phyloP scores from a whole-genome alignment of 23 tunicate genomes.

The Trididemnum miniatum region DNA sequence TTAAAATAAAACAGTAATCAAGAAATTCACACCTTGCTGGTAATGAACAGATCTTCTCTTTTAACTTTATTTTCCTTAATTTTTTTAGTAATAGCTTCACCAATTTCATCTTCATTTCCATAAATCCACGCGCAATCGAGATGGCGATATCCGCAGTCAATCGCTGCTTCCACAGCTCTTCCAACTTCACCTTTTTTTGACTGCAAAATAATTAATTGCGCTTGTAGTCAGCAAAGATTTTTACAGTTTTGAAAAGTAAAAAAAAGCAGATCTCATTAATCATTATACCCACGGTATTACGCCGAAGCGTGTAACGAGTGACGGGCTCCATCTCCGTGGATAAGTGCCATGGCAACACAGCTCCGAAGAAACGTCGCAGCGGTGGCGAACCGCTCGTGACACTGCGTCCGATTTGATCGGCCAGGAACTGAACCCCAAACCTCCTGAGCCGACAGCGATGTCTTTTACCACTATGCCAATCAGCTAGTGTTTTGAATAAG shows the following conservation, averaged over 20 bases:
- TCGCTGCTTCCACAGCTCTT: slow-evolving; percentile 59
- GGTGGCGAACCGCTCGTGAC: background rate
- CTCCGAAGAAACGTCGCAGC: background rate
- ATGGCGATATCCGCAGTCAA: slow-evolving; percentile 75
- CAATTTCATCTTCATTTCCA: slow-evolving; percentile 66
- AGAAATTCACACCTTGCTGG: slow-evolving; percentile 70
- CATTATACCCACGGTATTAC: background rate
- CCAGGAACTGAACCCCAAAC: background rate
- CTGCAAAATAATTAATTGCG: slow-evolving; percentile 35
- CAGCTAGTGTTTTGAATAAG: background rate
- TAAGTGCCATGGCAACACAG: background rate
- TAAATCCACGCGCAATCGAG: slow-evolving; percentile 69
- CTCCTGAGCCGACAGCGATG: no score
- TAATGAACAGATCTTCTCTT: slow-evolving; percentile 69
- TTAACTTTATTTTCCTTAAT: slow-evolving; percentile 59
- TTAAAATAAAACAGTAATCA: no score
- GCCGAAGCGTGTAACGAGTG: background rate
- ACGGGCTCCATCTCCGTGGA: background rate
- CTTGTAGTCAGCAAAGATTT: no score
- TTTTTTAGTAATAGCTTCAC: slow-evolving; percentile 42
- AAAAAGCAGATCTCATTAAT: no score
- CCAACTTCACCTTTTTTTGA: slow-evolving; percentile 45
- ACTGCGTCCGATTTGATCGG: background rate
- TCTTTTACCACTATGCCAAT: no score
- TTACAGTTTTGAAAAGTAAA: no score